These are phyloP conservation scores for Spodoptera littoralis DNA, from an alignment of 2,888 invertebrate genomes.

Conservation along the genomic window DNA sequence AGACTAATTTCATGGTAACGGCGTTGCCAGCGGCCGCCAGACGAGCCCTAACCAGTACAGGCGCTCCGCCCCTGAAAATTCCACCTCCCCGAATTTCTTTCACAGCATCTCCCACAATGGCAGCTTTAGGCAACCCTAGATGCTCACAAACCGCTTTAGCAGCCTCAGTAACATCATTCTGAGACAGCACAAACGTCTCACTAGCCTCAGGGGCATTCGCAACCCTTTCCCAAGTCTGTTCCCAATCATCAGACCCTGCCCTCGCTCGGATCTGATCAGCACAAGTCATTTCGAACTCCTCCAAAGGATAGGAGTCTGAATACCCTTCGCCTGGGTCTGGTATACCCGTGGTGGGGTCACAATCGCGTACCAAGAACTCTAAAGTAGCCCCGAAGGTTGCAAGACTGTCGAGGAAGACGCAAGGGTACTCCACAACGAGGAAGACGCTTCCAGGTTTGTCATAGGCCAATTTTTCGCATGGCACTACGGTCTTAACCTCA, in stretches of 20 bases:
- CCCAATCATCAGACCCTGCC: slow-evolving; percentile 78
- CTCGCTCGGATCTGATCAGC: slow-evolving; percentile 79
- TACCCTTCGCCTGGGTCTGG: slow-evolving; percentile 99
- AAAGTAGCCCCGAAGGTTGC: slow-evolving; percentile 96
- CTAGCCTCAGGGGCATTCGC: slow-evolving; percentile 93
- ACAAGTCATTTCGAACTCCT: slow-evolving; percentile 90
- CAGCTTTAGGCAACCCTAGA: slow-evolving; percentile 74
- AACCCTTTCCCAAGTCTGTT: slow-evolving; percentile 93
- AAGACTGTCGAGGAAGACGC: slow-evolving; percentile 90
- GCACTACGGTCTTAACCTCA: slow-evolving; percentile 91
- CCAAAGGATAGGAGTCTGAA: slow-evolving; percentile 98
- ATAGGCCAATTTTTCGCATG: slow-evolving; percentile 94
- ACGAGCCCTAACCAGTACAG: slow-evolving; percentile 96
- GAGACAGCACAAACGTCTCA: slow-evolving; percentile 96
- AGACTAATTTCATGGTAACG: slow-evolving; percentile 98
- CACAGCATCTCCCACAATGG: slow-evolving; percentile 78
- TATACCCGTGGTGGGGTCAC: slow-evolving; percentile 97
- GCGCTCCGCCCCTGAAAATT: slow-evolving; percentile 96
- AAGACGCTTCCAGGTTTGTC: slow-evolving; percentile 96
- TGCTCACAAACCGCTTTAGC: slow-evolving; percentile 82
- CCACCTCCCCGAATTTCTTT: slow-evolving; percentile 89
- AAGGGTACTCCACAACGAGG: slow-evolving; percentile 91
- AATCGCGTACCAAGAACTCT: slow-evolving; percentile 98
- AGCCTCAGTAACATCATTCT: slow-evolving; percentile 77
- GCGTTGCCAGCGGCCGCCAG: slow-evolving; percentile 92